Evolutionary conservation across 2,888 invertebrate genomes (phyloP).

Genomic region (Ommatoiulus sabulosus): DNA sequence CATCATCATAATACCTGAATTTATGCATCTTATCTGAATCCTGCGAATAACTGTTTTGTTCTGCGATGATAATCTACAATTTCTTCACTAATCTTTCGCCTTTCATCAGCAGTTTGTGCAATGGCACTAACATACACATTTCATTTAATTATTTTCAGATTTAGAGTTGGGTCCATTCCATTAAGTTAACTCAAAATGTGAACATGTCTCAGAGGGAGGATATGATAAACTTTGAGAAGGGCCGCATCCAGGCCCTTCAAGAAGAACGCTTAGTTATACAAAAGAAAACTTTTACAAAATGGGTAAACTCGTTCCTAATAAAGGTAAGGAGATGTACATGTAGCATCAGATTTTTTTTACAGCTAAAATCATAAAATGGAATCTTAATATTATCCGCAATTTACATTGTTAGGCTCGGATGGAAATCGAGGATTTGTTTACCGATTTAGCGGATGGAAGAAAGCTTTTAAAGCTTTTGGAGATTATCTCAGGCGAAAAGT

Average conservation of each 20-base stretch:
- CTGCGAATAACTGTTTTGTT: background rate
- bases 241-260: conserved; percentile 94
- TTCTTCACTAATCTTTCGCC: background rate
- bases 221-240: conserved; percentile 83
- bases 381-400: background rate
- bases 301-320: conserved; percentile 96
- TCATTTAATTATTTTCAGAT: background rate
- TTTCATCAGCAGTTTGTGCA: background rate
- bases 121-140: background rate
- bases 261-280: conserved; percentile 98
- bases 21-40: background rate
- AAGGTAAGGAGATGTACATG: conserved; percentile 75
- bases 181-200: conserved; percentile 42
- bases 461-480: conserved; percentile 93
- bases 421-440: conserved; percentile 98
- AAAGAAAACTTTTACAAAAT: conserved; percentile 99
- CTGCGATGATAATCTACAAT: too few species aligned
- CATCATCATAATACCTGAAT: too few species aligned
- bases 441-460: conserved; percentile 94
- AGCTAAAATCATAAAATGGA: background rate
- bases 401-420: conserved; percentile 82
- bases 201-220: conserved; percentile 62
- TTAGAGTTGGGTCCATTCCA: conserved; percentile 1
- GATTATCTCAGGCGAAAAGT: conserved; percentile 97
- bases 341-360: background rate